Evolutionary conservation across 2,113 vertebrate species (phyloP), one percentile per base, ranked within the genome.

Genomic region (Dryoscopus gambensis): DNA sequence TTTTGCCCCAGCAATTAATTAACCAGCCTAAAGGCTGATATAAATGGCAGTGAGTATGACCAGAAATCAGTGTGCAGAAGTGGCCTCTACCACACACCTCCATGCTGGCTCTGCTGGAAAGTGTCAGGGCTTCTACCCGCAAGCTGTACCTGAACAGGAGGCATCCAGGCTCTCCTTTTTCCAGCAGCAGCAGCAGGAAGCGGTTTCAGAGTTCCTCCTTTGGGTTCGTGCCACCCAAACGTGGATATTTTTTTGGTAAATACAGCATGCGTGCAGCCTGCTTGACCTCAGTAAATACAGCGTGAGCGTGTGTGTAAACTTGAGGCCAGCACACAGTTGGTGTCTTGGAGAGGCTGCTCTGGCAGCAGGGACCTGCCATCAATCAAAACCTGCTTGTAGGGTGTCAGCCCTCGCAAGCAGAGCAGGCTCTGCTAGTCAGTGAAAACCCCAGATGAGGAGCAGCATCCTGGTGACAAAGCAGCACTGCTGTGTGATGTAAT

Each of bases 281-380:
- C 53, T 63, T 52, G 68, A 74, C 68, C 90, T 87, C 31, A 22
- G 74, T 82, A 92, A 90, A 92, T 7, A 76, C 17, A 71, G 62
- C 0, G 0, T 21, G 44, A 83, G 39, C 1, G 0, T 40, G 19
- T 44, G 74, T 4, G 30, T 46, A 40, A 93, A 31, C 35, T 31
- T 24, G 70, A 68, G 0, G 5, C 40, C 68, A 64, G 24, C 0
- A 0, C 4, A 1, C 84, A 10, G 42, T 4, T 78, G 3, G 11
- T 55, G 93, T 33, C 88, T 70, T 53, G 37, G 77, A 84, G 74
- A 71, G 47, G 39, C 90, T 78, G 75, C 6, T 53, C 55, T 69
- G 76, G 94, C 53, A 80, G 68, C 40, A 14, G 63, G 63, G 62
- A 53, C 37, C 63, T 83, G 63, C 53, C 30, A 47, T 53, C 47